Conservation (phyloP, 2,888 invertebrate genomes). For the Buathra laborator region DNA sequence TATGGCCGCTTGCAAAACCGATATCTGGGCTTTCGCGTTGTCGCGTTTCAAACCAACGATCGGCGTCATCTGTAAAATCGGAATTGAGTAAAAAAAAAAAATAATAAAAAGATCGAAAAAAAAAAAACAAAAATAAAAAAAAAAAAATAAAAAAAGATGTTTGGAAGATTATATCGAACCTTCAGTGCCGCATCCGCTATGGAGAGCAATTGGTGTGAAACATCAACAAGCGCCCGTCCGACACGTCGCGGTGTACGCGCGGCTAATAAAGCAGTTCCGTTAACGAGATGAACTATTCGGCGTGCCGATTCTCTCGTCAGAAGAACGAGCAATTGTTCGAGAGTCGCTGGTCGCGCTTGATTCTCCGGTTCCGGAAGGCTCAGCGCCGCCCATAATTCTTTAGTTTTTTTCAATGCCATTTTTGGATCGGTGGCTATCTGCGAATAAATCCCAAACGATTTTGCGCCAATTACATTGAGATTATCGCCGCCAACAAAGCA, state of each 20-base stretch:
- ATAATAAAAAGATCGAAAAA: no score
- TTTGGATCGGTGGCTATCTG: slow-evolving; percentile 93
- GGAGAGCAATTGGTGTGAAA: slow-evolving; percentile 87
- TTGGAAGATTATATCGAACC: slow-evolving; percentile 83
- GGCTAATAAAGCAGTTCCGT: slow-evolving; percentile 88
- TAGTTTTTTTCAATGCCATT: slow-evolving; percentile 90
- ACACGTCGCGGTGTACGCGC: slow-evolving; percentile 87
- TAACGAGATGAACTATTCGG: slow-evolving; percentile 91
- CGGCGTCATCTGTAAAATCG: slow-evolving; percentile 77
- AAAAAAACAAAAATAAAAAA: no score
- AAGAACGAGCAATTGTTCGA: slow-evolving; percentile 92
- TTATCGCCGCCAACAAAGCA: neutral
- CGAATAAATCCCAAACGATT: slow-evolving; percentile 43
- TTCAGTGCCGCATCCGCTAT: slow-evolving; percentile 89
- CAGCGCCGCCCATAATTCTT: slow-evolving; percentile 90
- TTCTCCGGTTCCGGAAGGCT: slow-evolving; percentile 94
- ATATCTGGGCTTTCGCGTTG: slow-evolving; percentile 75
- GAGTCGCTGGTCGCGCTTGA: slow-evolving; percentile 92
- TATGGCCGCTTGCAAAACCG: slow-evolving; percentile 74
- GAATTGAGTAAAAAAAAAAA: no score
- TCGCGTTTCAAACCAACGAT: slow-evolving; percentile 73
- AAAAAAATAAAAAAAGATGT: no score
- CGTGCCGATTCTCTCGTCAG: slow-evolving; percentile 92
- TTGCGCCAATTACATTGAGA: neutral
- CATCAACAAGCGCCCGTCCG: slow-evolving; percentile 74